phyloP scores from a whole-genome alignment of 2,113 vertebrate species.

The Epinephelus moara region DNA sequence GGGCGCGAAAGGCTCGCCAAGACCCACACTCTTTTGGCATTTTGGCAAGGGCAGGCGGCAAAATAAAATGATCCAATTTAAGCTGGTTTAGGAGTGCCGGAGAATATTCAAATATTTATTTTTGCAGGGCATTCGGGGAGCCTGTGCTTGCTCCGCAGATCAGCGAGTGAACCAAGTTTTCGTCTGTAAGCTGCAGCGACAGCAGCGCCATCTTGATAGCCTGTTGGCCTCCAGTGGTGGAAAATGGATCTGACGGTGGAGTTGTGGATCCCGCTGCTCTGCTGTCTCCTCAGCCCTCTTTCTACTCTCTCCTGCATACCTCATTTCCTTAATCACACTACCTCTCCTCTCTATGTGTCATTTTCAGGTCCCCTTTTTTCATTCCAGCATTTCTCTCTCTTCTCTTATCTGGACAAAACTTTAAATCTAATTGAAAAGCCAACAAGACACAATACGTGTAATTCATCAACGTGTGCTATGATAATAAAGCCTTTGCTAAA shows the following conservation, averaged over 20 bases:
- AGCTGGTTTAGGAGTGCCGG: constrained; percentile 85
- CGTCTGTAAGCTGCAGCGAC: constrained; percentile 56
- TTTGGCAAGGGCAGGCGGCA: constrained; percentile 86
- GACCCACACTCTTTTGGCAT: constrained; percentile 88
- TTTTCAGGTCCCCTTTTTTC: not conserved
- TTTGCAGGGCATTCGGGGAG: constrained; percentile 80
- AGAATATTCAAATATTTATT: constrained; percentile 89
- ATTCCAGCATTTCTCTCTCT: not conserved
- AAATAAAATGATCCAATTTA: constrained; percentile 88
- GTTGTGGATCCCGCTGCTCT: constrained; percentile 49
- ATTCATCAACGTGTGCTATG: constrained; percentile 26
- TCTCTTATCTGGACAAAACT: constrained; percentile 44
- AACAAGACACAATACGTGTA: constrained; percentile 12
- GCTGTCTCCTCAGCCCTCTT: constrained; percentile 54
- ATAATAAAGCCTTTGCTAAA: constrained; percentile 61
- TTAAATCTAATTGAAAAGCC: constrained; percentile 25
- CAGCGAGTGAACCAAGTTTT: constrained; percentile 70
- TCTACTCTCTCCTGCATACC: constrained; percentile 41
- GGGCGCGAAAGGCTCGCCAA: constrained; percentile 81
- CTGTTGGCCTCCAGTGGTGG: constrained; percentile 83
- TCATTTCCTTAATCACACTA: constrained; percentile 16
- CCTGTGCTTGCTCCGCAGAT: constrained; percentile 77
- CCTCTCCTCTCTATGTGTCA: constrained; percentile 4
- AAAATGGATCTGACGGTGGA: constrained; percentile 76
- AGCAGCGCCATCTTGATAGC: constrained; percentile 75